Evolutionary conservation across 2,797 vertebrate species (phyloP), one percentile per base, ranked within the genome.

Genomic region (Aselliscus stoliczkanus): DNA sequence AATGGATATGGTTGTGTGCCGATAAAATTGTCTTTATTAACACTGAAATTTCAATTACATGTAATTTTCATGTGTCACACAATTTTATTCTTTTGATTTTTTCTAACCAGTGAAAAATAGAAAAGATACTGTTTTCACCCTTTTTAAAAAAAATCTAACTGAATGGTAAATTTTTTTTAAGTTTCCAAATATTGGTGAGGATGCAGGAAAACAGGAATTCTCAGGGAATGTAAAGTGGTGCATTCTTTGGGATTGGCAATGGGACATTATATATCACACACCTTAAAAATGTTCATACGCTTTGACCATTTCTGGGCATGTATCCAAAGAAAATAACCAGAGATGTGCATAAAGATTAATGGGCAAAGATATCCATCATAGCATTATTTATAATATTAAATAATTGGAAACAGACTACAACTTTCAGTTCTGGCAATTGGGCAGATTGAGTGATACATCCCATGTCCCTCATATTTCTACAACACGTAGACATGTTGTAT

Each of bases 231-330:
- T 56, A 56, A 95, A 96, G 67, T 42, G 67, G 37, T 56, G 27
- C 60, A 81, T 93, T 95, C 79, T 92, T 89, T 44, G 54, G 69
- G 62, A 29, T 56, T 96, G 62, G 75, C 85, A 89, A 65, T 37
- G 23, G 39, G 37, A 50, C 34, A 69, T 82, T 76, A 79, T 93
- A 95, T 87, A 91, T 89, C 50, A 95, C 89, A 82, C n/a, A 75
- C 76, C 65, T 97, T 90, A 90, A 87, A 92, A 94, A 84, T 70
- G 79, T 67, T 96, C 94, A 54, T 31, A 93, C 70, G 65, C 79
- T 92, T 93, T 94, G 94, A 94, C 92, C 81, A 90, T 94, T 97
- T 95, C 95, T 94, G 94, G 96, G 96, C 95, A 80, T 84, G 80
- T 75, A 37, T 94, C 96, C 96, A 96, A 96, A 90, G 87, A 96